phyloP scores from a whole-genome alignment of 2,113 vertebrate species.

The Lynx canadensis region DNA sequence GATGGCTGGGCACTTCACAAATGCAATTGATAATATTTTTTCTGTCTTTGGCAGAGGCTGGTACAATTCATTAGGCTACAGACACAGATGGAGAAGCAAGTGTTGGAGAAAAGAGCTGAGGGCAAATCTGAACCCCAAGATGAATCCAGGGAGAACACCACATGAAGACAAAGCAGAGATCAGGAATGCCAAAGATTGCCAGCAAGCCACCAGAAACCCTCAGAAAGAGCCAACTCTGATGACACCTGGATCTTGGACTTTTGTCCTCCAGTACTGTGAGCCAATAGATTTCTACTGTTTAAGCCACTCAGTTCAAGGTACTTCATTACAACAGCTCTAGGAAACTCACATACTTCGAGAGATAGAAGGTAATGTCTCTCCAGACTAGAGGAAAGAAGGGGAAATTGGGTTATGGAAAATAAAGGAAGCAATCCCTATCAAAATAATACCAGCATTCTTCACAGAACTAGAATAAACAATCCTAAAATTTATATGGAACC shows the following conservation, averaged over 20 bases:
- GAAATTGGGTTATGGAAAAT: neutral
- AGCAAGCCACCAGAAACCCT: neutral
- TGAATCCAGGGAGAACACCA: too few species aligned
- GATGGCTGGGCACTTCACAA: neutral
- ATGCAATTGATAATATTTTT: neutral
- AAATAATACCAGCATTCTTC: too few species aligned
- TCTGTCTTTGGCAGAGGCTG: neutral
- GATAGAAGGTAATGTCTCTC: neutral
- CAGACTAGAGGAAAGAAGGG: neutral
- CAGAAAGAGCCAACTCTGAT: neutral
- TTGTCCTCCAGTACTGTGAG: neutral
- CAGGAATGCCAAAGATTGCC: neutral
- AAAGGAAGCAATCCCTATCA: neutral
- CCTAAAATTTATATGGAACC: too few species aligned
- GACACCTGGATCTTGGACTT: neutral
- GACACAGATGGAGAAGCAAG: neutral
- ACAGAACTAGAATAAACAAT: too few species aligned
- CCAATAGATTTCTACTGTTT: neutral
- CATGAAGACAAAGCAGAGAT: neutral
- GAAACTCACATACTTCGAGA: neutral
- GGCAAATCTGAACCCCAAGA: neutral
- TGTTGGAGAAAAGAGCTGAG: neutral
- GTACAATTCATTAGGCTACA: neutral
- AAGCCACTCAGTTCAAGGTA: neutral
- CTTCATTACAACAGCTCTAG: neutral